Conservation (phyloP, 2,888 invertebrate species). For the Andrena fulva region DNA sequence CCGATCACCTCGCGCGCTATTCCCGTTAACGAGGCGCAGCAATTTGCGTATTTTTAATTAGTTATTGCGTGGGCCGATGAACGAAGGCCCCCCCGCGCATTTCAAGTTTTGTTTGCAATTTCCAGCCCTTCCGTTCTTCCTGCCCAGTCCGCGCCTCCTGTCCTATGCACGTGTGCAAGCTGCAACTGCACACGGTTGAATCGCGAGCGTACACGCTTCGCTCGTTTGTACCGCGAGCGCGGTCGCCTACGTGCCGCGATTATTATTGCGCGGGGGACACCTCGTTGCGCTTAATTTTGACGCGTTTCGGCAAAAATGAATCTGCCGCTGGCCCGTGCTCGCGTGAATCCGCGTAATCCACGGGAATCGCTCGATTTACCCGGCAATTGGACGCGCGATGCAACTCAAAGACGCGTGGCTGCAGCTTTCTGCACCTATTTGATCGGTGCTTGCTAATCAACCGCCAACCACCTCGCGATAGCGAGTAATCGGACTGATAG, state of each 20-base stretch:
- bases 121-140: conserved; percentile 32
- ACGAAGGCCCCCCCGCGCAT: conserved; percentile 54
- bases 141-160: neutral
- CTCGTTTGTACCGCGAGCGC: conserved; percentile 21
- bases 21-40: conserved; percentile 59
- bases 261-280: conserved; percentile 67
- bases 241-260: conserved; percentile 68
- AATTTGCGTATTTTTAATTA: conserved; percentile 75
- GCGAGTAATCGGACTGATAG: no score
- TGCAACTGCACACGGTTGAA: conserved; percentile 46
- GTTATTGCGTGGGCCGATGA: conserved; percentile 63
- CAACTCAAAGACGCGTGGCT: conserved; percentile 10
- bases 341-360: conserved; percentile 19
- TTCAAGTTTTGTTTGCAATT: conserved; percentile 73
- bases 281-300: conserved; percentile 73
- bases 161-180: conserved; percentile 43
- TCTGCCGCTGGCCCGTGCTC: conserved; percentile 6
- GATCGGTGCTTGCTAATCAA: conserved; percentile 51
- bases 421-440: conserved; percentile 40
- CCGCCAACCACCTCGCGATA: neutral
- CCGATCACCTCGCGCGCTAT: conserved; percentile 12
- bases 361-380: conserved; percentile 26
- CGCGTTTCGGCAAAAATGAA: conserved; percentile 63
- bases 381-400: conserved; percentile 31
- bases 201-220: conserved; percentile 32